phyloP scores from a whole-genome alignment of 37 sponge, comb jelly and placozoan species.

The Sycon ciliatum region DNA sequence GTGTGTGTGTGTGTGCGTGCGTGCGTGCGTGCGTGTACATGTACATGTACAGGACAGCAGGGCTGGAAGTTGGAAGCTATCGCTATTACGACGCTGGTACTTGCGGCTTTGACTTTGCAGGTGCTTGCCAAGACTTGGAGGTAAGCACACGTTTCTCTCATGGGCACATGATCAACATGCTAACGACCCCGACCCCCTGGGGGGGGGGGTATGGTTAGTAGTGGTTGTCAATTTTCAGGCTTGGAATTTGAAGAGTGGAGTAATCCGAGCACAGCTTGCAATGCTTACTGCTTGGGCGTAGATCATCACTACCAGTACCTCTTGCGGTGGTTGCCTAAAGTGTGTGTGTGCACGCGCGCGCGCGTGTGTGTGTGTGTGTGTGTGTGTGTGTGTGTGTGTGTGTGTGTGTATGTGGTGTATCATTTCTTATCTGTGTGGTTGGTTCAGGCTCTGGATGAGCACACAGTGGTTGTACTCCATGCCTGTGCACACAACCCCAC shows the following conservation, averaged over 20 bases:
- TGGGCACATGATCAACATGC: not conserved
- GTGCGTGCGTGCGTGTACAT: too few species aligned
- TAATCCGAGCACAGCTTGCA: too few species aligned
- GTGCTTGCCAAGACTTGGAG: slow-evolving; percentile 52
- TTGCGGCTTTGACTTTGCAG: slow-evolving; percentile 57
- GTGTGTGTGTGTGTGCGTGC: not conserved
- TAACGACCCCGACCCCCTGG: not conserved
- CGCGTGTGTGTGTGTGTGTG: not conserved
- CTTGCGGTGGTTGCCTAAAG: too few species aligned
- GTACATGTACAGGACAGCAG: slow-evolving; percentile 33
- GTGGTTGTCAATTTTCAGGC: not conserved
- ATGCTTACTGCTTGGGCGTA: too few species aligned
- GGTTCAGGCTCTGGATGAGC: slow-evolving; percentile 54
- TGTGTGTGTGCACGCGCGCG: not conserved
- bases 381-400: not conserved
- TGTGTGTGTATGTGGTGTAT: not conserved
- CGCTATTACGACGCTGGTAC: slow-evolving; percentile 67
- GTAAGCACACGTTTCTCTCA: slow-evolving; percentile 15
- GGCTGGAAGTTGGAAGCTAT: slow-evolving; percentile 65
- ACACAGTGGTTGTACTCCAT: slow-evolving; percentile 73
- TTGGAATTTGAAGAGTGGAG: not conserved
- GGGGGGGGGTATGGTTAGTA: not conserved
- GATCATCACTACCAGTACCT: too few species aligned
- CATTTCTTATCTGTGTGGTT: not conserved
- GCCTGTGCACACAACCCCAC: slow-evolving; percentile 97